Evolutionary conservation across 2,113 vertebrate genomes (phyloP).

Genomic region (Abramis brama): DNA sequence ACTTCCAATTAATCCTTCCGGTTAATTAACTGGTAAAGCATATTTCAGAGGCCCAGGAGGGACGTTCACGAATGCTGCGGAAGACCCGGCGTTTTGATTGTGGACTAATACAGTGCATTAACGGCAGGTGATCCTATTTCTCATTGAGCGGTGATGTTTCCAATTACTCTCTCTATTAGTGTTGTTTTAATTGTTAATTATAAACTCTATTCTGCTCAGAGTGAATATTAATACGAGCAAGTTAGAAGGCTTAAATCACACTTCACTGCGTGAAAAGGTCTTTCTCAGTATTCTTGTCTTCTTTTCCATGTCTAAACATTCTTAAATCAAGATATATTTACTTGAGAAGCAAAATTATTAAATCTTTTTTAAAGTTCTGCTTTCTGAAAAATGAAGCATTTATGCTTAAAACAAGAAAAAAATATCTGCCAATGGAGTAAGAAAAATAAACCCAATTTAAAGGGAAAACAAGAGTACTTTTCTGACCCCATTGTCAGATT

Average conservation of each 20-base stretch:
- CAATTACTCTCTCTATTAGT: slow-evolving; percentile 28
- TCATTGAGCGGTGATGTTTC: slow-evolving; percentile 26
- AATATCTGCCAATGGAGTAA: no score
- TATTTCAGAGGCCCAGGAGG: slow-evolving; percentile 34
- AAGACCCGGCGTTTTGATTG: slow-evolving; percentile 39
- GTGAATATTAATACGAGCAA: slow-evolving; percentile 15
- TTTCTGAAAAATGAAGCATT: no score
- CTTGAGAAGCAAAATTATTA: no score
- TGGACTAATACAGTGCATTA: slow-evolving; percentile 13
- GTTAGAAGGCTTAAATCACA: background rate
- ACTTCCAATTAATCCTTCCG: slow-evolving; percentile 51
- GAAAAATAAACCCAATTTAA: no score
- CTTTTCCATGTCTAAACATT: no score
- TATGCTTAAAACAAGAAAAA: no score
- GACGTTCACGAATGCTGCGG: background rate
- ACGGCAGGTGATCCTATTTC: slow-evolving; percentile 36
- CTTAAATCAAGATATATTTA: no score
- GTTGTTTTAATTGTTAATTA: slow-evolving; percentile 33
- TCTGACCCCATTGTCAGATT: no score
- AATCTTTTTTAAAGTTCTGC: no score
- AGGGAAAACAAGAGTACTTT: no score
- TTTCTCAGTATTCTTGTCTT: no score
- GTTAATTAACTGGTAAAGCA: slow-evolving; percentile 48
- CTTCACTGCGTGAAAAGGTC: no score
- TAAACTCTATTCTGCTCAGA: background rate